A percentile compares a stretch with the other conserved stretches of the same genome.
phyloP scores from a whole-genome alignment of 2,113 vertebrate species.

The Podiceps cristatus region DNA sequence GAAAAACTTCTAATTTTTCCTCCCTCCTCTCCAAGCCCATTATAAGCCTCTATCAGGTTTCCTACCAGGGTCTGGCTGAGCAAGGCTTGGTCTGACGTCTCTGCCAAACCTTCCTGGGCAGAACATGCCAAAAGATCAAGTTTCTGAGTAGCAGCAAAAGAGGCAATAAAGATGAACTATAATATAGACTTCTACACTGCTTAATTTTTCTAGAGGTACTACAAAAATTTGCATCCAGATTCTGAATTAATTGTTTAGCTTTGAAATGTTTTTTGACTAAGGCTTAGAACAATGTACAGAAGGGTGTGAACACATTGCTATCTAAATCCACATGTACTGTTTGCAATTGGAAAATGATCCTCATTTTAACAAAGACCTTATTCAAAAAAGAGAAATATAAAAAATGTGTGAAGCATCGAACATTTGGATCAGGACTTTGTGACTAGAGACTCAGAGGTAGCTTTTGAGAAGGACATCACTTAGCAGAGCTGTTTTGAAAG shows the following conservation, averaged over 20 bases:
- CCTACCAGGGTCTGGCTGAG: background rate
- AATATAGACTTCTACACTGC: fast-evolving
- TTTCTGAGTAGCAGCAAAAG: background rate
- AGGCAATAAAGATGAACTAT: background rate
- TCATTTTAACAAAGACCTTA: background rate
- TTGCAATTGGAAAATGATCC: background rate
- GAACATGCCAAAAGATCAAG: background rate
- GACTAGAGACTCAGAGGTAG: background rate
- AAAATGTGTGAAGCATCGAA: background rate
- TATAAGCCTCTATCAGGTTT: background rate
- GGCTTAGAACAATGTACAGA: background rate
- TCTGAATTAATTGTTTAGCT: background rate
- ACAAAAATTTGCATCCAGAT: background rate
- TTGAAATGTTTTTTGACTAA: background rate
- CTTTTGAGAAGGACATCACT: background rate
- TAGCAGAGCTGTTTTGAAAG: background rate
- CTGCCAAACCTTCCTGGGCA: background rate
- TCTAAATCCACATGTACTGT: fast-evolving
- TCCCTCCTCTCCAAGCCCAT: background rate
- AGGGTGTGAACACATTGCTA: background rate
- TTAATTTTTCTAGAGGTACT: background rate
- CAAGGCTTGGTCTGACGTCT: background rate
- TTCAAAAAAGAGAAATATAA: background rate
- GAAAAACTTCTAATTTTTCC: background rate
- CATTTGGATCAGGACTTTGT: background rate